These are phyloP conservation scores for Centroberyx gerrardi DNA, from an alignment of 2,797 vertebrate genomes.

Conservation along the genomic window DNA sequence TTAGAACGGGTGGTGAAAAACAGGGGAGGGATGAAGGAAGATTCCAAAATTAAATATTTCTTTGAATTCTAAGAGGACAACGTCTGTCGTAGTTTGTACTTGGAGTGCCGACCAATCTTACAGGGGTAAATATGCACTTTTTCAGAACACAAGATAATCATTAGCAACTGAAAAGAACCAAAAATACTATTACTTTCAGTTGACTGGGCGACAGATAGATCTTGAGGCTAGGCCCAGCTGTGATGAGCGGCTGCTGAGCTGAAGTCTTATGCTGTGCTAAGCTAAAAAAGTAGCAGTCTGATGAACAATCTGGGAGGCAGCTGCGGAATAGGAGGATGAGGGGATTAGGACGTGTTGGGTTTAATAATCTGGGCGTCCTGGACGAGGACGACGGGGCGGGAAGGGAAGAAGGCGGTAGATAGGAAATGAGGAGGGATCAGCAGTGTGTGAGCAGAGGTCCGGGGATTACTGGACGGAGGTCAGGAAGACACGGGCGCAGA, in stretches of 20 bases:
- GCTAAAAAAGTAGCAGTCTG: constrained; percentile 56
- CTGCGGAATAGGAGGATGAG: constrained; percentile 63
- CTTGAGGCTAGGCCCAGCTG: constrained; percentile 52
- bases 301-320: constrained; percentile 68
- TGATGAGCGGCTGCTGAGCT: constrained; percentile 46
- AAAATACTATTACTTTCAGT: constrained; percentile 30
- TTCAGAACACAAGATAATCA: constrained; percentile 30
- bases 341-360: constrained; percentile 75
- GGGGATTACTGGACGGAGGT: constrained; percentile 76
- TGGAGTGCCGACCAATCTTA: constrained; percentile 5
- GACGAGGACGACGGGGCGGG: constrained; percentile 62
- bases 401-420: constrained; percentile 62
- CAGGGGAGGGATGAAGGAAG: background rate
- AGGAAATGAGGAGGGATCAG: constrained; percentile 73
- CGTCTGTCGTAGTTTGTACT: background rate
- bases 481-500: constrained; percentile 42
- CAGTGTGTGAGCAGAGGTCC: constrained; percentile 69
- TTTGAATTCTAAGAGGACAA: too few relatives aligned
- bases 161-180: constrained; percentile 35
- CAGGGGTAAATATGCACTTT: constrained; percentile 4
- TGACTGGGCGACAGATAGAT: constrained; percentile 41
- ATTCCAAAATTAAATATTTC: constrained; percentile 8
- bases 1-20: background rate
- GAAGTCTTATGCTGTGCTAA: constrained; percentile 38
- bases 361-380: constrained; percentile 74